A percentile compares a stretch with the other conserved stretches of the same genome.
These are phyloP conservation scores for Nannobrachium achirus DNA, from an alignment of 2,113 vertebrate species.

Conservation along the genomic window DNA sequence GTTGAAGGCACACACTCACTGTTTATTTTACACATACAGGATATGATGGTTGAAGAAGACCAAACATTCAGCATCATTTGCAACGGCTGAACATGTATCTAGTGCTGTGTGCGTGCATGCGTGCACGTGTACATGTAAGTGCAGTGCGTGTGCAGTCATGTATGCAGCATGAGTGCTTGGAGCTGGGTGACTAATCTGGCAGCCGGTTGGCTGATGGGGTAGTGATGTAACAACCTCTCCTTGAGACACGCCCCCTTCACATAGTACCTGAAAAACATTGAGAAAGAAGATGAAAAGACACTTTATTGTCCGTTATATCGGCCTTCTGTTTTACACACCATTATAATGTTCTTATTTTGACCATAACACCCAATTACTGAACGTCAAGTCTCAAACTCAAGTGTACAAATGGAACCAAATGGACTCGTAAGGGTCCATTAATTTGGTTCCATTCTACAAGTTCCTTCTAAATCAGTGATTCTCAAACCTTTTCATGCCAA, in stretches of 20 bases:
- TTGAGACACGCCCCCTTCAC: constrained; percentile 70
- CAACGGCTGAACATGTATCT: not conserved
- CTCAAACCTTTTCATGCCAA: no score
- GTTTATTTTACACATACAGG: not conserved
- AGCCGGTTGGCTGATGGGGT: constrained; percentile 74
- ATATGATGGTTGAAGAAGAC: not conserved
- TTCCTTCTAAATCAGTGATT: no score
- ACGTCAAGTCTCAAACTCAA: no score
- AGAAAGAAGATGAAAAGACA: not conserved
- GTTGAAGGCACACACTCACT: not conserved
- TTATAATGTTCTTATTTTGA: no score
- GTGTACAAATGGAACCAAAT: no score
- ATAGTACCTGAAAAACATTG: constrained; percentile 72
- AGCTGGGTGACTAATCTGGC: constrained; percentile 71
- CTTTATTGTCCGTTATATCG: not conserved
- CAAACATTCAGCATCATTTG: not conserved
- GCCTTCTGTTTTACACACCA: no score
- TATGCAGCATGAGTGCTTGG: constrained; percentile 62
- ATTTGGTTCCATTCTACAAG: no score
- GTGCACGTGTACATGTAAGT: not conserved
- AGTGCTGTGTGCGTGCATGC: not conserved
- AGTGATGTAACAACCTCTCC: constrained; percentile 73
- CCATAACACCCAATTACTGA: no score
- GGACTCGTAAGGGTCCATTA: no score
- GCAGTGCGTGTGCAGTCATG: constrained; percentile 22